Evolutionary conservation across 1,140 invertebrate species (phyloP).

Genomic region (Andricus grossulariae): DNA sequence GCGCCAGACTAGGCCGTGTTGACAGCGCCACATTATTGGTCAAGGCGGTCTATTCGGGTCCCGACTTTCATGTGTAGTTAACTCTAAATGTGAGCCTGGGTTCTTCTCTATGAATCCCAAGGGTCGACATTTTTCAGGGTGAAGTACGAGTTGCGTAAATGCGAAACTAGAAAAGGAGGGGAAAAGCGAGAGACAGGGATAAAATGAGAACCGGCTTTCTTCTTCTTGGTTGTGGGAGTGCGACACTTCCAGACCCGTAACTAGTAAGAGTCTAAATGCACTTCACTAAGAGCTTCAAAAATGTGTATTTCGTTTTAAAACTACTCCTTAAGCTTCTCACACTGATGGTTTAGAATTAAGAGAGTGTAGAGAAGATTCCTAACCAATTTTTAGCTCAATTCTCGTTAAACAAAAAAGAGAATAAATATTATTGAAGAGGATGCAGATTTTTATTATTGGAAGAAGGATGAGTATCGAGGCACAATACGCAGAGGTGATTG

Average conservation of each 20-base stretch:
- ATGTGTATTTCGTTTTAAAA: not conserved
- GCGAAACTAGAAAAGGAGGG: not conserved
- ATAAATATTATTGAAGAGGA: not conserved
- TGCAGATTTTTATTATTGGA: conserved; percentile 5
- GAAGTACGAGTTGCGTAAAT: not conserved
- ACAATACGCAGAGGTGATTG: conserved; percentile 1
- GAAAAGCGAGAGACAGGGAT: not conserved
- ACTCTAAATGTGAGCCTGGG: not conserved
- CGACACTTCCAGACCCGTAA: not conserved
- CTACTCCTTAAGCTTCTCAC: not conserved
- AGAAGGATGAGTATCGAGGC: conserved; percentile 6
- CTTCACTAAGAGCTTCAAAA: not conserved
- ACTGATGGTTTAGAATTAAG: not conserved
- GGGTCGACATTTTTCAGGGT: not conserved
- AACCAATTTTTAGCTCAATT: too few relatives aligned
- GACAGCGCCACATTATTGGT: too few relatives aligned
- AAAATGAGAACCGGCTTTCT: not conserved
- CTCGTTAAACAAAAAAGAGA: not conserved
- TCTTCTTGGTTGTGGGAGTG: conserved; percentile 1
- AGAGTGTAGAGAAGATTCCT: too few relatives aligned
- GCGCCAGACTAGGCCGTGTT: too few relatives aligned
- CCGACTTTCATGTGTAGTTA: not conserved
- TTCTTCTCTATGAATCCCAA: not conserved
- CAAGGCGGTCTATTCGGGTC: too few relatives aligned
- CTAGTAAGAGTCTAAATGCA: not conserved